phyloP scores from a whole-genome alignment of 2,888 invertebrate genomes.

The Copidosoma aretas region DNA sequence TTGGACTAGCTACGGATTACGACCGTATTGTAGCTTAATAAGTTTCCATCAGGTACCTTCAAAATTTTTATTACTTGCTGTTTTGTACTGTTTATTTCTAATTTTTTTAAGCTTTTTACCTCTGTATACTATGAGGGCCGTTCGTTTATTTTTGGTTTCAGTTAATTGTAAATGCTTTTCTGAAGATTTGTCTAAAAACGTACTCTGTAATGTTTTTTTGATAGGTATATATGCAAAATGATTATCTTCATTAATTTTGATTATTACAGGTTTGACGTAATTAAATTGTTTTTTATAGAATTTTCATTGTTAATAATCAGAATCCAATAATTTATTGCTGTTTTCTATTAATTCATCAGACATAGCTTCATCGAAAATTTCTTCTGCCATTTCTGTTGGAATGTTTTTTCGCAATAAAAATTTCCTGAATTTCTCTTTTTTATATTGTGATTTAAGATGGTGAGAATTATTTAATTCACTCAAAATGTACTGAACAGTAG shows the following conservation, averaged over 20 bases:
- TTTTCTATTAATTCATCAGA: not conserved
- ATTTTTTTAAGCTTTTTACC: no score
- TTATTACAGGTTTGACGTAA: conserved; percentile 1
- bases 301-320: conserved; percentile 1
- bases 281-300: conserved; percentile 19
- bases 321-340: not conserved
- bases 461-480: conserved; percentile 36
- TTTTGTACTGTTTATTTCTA: no score
- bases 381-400: not conserved
- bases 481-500: conserved; percentile 41
- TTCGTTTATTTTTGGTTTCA: not conserved
- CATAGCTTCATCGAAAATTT: not conserved
- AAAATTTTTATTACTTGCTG: no score
- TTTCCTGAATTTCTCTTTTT: not conserved
- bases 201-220: conserved; percentile 10
- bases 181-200: conserved; percentile 12
- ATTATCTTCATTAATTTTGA: conserved; percentile 2
- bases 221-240: conserved; percentile 11
- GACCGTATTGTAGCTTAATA: no score
- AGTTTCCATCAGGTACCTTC: no score
- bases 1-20: no score
- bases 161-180: conserved; percentile 8
- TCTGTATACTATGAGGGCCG: no score
- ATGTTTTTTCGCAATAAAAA: not conserved
- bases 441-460: conserved; percentile 1